These are phyloP conservation scores for Knipowitschia caucasica DNA, from an alignment of 2,797 vertebrate species.

Conservation along the genomic window DNA sequence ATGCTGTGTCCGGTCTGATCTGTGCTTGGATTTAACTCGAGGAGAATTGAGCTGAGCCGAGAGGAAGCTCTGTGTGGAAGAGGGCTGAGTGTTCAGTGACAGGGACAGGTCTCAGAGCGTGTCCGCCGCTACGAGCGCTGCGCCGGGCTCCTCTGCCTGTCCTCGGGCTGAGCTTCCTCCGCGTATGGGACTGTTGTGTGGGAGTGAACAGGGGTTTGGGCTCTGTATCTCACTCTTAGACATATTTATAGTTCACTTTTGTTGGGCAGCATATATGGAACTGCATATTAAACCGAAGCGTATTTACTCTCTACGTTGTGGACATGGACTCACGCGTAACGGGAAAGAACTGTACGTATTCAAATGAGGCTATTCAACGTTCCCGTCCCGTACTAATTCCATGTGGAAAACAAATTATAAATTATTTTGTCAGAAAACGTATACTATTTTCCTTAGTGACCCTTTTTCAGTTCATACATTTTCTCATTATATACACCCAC, in stretches of 20 bases:
- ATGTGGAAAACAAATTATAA: background rate
- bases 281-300: background rate
- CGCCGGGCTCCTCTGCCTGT: background rate
- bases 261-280: background rate
- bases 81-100: slow-evolving; percentile 8
- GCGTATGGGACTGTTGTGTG: background rate
- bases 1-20: no score
- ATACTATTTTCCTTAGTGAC: background rate
- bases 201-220: background rate
- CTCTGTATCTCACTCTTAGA: background rate
- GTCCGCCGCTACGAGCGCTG: background rate
- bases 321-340: background rate
- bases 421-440: background rate
- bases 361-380: no score
- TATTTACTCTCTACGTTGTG: background rate
- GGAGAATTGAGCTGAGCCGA: no score
- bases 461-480: background rate
- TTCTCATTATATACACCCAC: background rate
- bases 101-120: background rate
- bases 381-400: background rate
- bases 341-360: background rate
- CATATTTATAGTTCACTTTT: background rate
- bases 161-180: background rate
- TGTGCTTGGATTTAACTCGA: no score
- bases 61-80: no score